Percentiles rank a stretch among this genome's conserved stretches.
Evolutionary conservation across 2,797 vertebrate species (phyloP).

Genomic region (Malacoraja senta): DNA sequence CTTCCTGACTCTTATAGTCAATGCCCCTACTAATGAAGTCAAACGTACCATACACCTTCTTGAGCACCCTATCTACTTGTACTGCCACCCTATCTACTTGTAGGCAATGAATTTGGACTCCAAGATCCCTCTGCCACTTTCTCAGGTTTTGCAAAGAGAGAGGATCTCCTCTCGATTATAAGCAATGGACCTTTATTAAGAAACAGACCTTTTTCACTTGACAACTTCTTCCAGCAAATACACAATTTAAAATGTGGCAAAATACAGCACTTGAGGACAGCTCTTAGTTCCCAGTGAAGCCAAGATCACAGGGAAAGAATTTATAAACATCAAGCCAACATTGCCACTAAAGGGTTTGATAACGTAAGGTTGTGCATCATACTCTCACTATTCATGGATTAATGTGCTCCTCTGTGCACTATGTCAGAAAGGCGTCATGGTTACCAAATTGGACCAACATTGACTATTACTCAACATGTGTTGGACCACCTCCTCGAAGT

Average conservation of each 20-base stretch:
- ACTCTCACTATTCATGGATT: background rate
- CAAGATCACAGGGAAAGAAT: background rate
- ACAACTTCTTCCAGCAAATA: background rate
- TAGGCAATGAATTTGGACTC: no score
- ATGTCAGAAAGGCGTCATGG: background rate
- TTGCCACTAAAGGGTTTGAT: background rate
- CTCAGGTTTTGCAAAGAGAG: no score
- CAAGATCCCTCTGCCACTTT: no score
- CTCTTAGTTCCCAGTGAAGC: background rate
- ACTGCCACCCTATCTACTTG: no score
- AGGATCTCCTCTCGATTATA: background rate
- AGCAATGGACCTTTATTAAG: no score
- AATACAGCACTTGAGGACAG: background rate
- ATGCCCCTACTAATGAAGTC: no score
- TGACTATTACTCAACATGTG: background rate
- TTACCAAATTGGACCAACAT: slow-evolving; percentile 3
- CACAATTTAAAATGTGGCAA: background rate
- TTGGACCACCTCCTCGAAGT: background rate
- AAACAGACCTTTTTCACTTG: background rate
- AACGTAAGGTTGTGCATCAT: background rate
- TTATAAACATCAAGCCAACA: background rate
- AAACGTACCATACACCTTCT: no score
- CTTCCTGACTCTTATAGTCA: no score
- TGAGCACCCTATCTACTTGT: no score
- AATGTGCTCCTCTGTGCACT: background rate